Evolutionary conservation across 2,797 vertebrate species (phyloP), one percentile per base, ranked within the genome.

Genomic region (Peromyscus melanophrys): DNA sequence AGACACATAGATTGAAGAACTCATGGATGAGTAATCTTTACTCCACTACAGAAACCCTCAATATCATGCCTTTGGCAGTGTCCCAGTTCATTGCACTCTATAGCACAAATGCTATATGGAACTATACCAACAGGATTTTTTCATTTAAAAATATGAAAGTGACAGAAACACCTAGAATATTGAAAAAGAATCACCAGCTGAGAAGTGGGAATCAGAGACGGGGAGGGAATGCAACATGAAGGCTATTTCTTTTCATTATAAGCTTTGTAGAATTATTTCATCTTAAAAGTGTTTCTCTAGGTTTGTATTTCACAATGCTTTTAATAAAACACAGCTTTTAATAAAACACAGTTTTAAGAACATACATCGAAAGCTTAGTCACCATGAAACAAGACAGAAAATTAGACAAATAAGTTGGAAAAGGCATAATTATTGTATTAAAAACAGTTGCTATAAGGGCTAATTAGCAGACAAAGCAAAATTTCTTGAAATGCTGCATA

Each of bases 381-480:
- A 34, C 37, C 63, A 89, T 61, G 43, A 89, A 95, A 86, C 5
- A 77, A 63, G 67, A 77, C 82, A 94, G 34, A 89, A 43, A 95
- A 84, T 40, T 85, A 29, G 40, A 49, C 31, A 96, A 90, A 78
- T 1, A 73, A 10, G 13, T 52, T 89, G 43, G 49, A 29, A 57
- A 93, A 69, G 37, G 4, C 49, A 7, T 25, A 55, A 37, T 81
- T 17, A 63, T 23, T 65, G 2, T 61, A 84, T 78, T 88, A 71
- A 73, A 92, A 76, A 78, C 31, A 89, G 37, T 77, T 81, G 40
- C 31, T 65, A 61, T 52, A 13, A 49, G 43, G 4, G 25, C 21
- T 75, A 49, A 92, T 71, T 71, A 37, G 21, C 29, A 87, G 55
- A 52, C n/a, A 59, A 37, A 61, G 21, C 43, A 91, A 73, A 40